Percentiles rank a stretch among this genome's conserved stretches.
Evolutionary conservation across 2,797 vertebrate genomes (phyloP).

Genomic region (Spinibarbus caldwelli): DNA sequence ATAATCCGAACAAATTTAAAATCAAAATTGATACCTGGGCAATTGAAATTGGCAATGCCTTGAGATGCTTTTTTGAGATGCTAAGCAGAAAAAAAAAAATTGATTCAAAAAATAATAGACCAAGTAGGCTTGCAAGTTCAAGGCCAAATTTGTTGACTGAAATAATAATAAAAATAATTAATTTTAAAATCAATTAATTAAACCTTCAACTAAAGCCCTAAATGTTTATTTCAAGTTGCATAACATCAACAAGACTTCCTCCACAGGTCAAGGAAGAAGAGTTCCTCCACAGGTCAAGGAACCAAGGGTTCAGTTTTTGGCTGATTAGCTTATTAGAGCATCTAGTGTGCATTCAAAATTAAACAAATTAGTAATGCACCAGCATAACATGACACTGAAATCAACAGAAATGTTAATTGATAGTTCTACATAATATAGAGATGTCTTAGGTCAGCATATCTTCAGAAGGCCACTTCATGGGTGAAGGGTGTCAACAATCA

Average conservation of each 20-base stretch:
- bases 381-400: not conserved
- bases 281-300: not conserved
- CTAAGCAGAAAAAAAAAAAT: not conserved
- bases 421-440: not conserved
- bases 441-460: not conserved
- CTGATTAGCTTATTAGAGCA: constrained; percentile 4
- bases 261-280: too few species aligned
- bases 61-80: constrained; percentile 2
- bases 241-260: not conserved
- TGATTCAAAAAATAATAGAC: not conserved
- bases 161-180: not conserved
- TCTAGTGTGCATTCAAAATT: not conserved
- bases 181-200: not conserved
- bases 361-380: not conserved
- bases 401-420: not conserved
- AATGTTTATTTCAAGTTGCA: not conserved
- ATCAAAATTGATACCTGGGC: not conserved
- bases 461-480: not conserved
- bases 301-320: not conserved
- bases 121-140: not conserved
- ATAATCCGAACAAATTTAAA: not conserved
- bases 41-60: not conserved
- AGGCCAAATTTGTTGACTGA: not conserved
- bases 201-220: not conserved
- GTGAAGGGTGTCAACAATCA: not conserved